Percentiles rank a stretch among this genome's conserved stretches.
Evolutionary conservation across 2,113 vertebrate species (phyloP).

Genomic region (Corythornis vintsioides): DNA sequence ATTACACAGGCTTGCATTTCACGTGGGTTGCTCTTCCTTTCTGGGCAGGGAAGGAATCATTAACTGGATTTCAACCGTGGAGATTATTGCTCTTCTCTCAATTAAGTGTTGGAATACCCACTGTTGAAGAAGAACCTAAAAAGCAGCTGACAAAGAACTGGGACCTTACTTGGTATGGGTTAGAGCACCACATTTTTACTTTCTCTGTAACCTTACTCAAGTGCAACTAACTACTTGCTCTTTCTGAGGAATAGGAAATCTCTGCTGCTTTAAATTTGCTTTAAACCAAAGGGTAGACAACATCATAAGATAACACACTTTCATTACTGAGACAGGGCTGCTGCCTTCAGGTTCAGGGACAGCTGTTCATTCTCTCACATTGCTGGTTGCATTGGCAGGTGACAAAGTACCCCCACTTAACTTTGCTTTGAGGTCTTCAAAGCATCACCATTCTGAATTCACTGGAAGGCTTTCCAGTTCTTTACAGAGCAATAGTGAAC

Average conservation of each 20-base stretch:
- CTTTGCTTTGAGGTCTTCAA: not conserved
- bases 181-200: not conserved
- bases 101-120: not conserved
- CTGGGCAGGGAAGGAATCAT: not conserved
- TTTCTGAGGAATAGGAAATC: not conserved
- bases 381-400: not conserved
- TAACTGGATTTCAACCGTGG: not conserved
- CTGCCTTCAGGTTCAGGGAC: not conserved
- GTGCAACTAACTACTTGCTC: not conserved
- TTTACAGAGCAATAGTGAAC: not conserved
- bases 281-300: not conserved
- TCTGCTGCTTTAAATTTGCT: not conserved
- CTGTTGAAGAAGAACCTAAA: not conserved
- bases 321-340: not conserved
- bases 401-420: not conserved
- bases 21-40: not conserved
- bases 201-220: not conserved
- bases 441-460: not conserved
- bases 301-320: not conserved
- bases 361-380: not conserved
- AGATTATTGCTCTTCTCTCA: not conserved
- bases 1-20: not conserved
- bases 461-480: not conserved
- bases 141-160: not conserved
- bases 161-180: not conserved